Evolutionary conservation across 2,888 invertebrate species (phyloP), one percentile per base, ranked within the genome.

Genomic region (Stictocephala bisonia): DNA sequence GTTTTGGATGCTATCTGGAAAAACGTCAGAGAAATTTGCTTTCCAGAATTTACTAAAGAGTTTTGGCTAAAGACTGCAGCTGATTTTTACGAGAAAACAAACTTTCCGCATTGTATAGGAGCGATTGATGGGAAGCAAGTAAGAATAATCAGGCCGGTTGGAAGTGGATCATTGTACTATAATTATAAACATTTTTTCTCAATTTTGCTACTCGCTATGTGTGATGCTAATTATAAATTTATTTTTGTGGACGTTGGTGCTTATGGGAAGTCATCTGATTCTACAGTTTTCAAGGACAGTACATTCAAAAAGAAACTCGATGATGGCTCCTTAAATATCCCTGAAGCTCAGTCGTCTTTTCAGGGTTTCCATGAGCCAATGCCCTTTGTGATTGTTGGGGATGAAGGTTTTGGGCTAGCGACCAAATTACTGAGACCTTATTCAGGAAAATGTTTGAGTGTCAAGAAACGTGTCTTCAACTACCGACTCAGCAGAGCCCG

Each of bases 51-150:
- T 13, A 48, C 48, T 48, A 24, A 41, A 27, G 24, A 48, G 18
- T 67, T 67, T 67, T 67, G 44, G 44, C 48, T 67, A 4, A 40
- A 67, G 9, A 67, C 40, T 13, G 44, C 67, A 48, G 18, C 67
- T 13, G 67, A 67, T n/a, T 67, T 67, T 67, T 67, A 40, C 18
- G 67, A 67, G 48, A 40, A 44, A 40, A 67, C 78, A 27, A 80
- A 80, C 71, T 80, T 80, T 77, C 80, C 77, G 40, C 77, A 80
- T 75, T 80, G 80, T 72, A 77, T 80, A 60, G 78, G 80, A 71
- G 76, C 75, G 53, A 72, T 79, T 18, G 78, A 76, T 24, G 78
- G 78, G n/a, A 78, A 78, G 50, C 76, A 77, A 29, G 64, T 78
- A 1, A 44, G 77, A 67, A 67, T 79, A n/a, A 76, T 75, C 41